Percentiles rank a stretch among this genome's conserved stretches.
These are phyloP conservation scores for Erebia palarica DNA, from an alignment of 2,888 invertebrate genomes.

Conservation along the genomic window DNA sequence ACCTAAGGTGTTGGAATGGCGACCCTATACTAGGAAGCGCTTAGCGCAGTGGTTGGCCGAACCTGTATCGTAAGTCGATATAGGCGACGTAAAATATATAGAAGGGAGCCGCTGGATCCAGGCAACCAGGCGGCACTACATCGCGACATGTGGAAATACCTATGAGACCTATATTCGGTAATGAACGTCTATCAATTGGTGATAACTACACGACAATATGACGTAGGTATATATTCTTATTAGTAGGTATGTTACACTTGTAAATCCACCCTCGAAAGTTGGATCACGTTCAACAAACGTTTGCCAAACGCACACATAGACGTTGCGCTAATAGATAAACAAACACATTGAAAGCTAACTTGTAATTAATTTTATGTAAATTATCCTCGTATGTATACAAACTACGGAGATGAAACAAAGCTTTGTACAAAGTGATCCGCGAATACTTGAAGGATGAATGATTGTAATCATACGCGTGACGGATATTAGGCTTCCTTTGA, in stretches of 20 bases:
- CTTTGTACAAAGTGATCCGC: conserved; percentile 1
- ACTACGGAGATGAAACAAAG: background rate
- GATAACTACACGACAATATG: too few species aligned
- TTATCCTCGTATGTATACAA: conserved; percentile 3
- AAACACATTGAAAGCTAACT: conserved; percentile 62
- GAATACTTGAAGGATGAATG: background rate
- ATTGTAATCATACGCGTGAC: background rate
- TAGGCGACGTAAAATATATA: too few species aligned
- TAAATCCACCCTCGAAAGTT: conserved; percentile 70
- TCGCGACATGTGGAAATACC: too few species aligned
- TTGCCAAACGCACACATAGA: conserved; percentile 64
- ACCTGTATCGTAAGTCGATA: too few species aligned
- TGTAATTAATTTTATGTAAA: conserved; percentile 51
- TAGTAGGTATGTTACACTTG: conserved; percentile 40
- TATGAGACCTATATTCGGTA: too few species aligned
- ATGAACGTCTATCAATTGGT: too few species aligned
- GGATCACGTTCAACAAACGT: conserved; percentile 76
- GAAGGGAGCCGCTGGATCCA: too few species aligned
- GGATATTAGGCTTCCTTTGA: background rate
- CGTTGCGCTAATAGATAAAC: conserved; percentile 63
- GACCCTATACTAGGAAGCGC: too few species aligned
- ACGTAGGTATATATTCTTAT: background rate
- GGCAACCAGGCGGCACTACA: too few species aligned
- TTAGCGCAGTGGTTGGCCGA: too few species aligned
- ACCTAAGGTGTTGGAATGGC: too few species aligned